These are phyloP conservation scores for Galeruca laticollis DNA, from an alignment of 2,888 invertebrate species.

Conservation along the genomic window DNA sequence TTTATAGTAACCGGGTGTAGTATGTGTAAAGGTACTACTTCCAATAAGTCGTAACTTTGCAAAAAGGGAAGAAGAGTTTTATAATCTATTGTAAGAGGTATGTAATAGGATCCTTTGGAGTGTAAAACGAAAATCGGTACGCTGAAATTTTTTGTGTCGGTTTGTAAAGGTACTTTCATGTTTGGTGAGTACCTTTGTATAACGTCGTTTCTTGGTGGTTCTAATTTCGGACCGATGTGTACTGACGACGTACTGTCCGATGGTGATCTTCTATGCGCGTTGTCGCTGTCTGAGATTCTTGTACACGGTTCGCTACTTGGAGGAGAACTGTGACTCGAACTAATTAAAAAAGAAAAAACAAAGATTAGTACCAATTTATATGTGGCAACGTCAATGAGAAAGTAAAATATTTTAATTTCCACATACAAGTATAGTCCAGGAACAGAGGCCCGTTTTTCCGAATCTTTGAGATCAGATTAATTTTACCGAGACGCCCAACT, in stretches of 20 bases:
- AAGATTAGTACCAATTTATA: too few species aligned
- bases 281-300: slow-evolving; percentile 61
- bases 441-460: too few species aligned
- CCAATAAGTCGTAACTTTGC: slow-evolving; percentile 73
- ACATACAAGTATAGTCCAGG: too few species aligned
- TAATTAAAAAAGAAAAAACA: too few species aligned
- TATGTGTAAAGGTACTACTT: slow-evolving; percentile 71
- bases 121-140: slow-evolving; percentile 93
- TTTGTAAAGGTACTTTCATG: slow-evolving; percentile 41
- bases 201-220: slow-evolving; percentile 48
- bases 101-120: slow-evolving; percentile 88
- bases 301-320: slow-evolving; percentile 62
- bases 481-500: too few species aligned
- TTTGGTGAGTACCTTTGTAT: slow-evolving; percentile 50
- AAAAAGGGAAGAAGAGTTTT: slow-evolving; percentile 78
- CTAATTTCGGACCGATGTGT: slow-evolving; percentile 43
- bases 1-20: slow-evolving; percentile 91
- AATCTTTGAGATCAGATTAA: too few species aligned
- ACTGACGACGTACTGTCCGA: slow-evolving; percentile 58
- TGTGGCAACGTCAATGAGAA: too few species aligned
- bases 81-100: slow-evolving; percentile 86
- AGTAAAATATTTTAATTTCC: too few species aligned
- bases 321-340: slow-evolving; percentile 63
- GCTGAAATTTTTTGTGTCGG: slow-evolving; percentile 65
- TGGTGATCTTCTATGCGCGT: slow-evolving; percentile 55